Base-by-base conservation (phyloP, 1,140 invertebrate genomes). In the Plectrocnemia conspersa region DNA sequence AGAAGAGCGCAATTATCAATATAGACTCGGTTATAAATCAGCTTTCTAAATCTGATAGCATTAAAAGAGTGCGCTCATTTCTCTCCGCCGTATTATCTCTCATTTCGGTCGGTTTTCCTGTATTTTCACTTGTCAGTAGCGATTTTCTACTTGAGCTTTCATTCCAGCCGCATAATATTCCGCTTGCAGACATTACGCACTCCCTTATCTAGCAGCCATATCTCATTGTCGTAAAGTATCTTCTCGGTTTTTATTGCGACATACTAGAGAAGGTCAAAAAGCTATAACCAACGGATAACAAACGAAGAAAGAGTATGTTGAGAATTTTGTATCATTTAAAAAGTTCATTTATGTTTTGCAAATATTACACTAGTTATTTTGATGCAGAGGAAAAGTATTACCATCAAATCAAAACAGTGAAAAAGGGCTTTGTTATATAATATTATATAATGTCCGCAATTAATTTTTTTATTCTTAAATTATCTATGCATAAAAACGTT, bases 81-180 rank as follows among this genome's bases (percentile, higher is more conserved):
- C 35, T 10, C 6, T 38, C 6, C n/a, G n/a, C n/a, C n/a, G 35
- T 38, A 38, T 13, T 13, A 38, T 38, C 11, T 38, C 7, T 38
- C 27, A 7, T 15, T 38, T 38, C 18, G 5, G 10, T 38, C 35
- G 35, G 35, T 38, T 38, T 15, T 5, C 35, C 35, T 38, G 35
- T 38, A 38, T 38, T 38, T 38, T 38, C 35, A 38, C 35, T 38
- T 38, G 35, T 38, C 35, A 15, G 35, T 10, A 15, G 35, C 13
- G 35, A 38, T 38, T 38, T 38, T 38, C 35, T 38, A 7, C 35
- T 38, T 16, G 35, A 38, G 10, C 18, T 38, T 15, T 38, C 35
- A 7, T 38, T 29, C 27, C 27, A n/a, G 27, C n/a, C n/a, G 27
- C 35, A 38, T 13, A 38, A 38, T 9, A 9, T 9, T 38, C 15